Conservation (phyloP, 2,888 invertebrate genomes). For the Nomada fabriciana region DNA sequence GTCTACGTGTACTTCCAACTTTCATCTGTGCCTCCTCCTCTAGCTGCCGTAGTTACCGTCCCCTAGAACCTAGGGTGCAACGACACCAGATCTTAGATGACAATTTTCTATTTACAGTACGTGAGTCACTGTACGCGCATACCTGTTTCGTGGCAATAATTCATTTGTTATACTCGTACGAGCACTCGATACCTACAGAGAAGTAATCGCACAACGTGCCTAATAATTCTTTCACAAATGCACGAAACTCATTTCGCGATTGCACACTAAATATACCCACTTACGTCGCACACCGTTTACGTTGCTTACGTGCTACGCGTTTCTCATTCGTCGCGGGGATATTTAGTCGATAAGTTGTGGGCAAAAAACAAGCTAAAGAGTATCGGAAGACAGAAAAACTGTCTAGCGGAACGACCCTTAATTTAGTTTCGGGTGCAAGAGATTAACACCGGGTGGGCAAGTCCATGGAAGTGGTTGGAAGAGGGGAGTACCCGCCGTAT, state of each 20-base stretch:
- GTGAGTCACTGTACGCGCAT: constrained; percentile 61
- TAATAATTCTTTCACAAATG: no score
- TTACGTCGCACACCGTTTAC: no score
- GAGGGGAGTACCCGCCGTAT: constrained; percentile 56
- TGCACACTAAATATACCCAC: no score
- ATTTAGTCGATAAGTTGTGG: no score
- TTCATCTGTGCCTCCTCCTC: constrained; percentile 64
- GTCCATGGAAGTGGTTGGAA: constrained; percentile 59
- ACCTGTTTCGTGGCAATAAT: constrained; percentile 36
- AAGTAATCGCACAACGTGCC: no score
- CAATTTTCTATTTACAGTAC: constrained; percentile 68
- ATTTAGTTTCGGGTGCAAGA: constrained; percentile 75
- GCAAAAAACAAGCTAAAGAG: constrained; percentile 10
- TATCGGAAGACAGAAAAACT: constrained; percentile 56
- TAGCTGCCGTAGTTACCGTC: constrained; percentile 47
- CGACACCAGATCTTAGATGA: constrained; percentile 67
- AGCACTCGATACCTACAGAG: no score
- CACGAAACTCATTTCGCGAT: no score
- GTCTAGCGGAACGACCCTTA: constrained; percentile 76
- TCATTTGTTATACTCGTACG: not conserved
- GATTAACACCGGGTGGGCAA: constrained; percentile 68
- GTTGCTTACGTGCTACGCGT: no score
- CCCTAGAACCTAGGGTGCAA: constrained; percentile 72
- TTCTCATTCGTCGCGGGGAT: no score
- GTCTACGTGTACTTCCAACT: constrained; percentile 73